Percentiles rank a stretch among this genome's conserved stretches.
Conservation (phyloP, 2,888 invertebrate species). For the Dromius quadrimaculatus region DNA sequence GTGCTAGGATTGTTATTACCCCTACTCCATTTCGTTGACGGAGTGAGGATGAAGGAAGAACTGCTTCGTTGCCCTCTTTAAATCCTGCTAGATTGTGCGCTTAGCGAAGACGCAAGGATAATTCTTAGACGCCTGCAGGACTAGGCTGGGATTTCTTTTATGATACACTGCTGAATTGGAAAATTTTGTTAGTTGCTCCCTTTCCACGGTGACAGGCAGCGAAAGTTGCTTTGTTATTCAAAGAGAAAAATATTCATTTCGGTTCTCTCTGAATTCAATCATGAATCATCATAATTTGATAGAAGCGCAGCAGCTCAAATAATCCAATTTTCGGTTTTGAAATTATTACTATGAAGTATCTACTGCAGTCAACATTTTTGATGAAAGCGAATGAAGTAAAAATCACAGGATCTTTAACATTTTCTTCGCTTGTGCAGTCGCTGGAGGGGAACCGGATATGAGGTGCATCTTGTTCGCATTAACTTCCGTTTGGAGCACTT, state of each 20-base stretch:
- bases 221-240: constrained; percentile 20
- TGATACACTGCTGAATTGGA: constrained; percentile 48
- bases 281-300: neutral
- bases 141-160: constrained; percentile 39
- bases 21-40: neutral
- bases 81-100: constrained; percentile 48
- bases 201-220: neutral
- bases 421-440: neutral
- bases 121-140: constrained; percentile 22
- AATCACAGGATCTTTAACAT: too few relatives aligned
- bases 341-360: too few relatives aligned
- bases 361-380: too few relatives aligned
- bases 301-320: too few relatives aligned
- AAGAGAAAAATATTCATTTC: neutral
- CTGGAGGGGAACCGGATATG: constrained; percentile 33
- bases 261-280: neutral
- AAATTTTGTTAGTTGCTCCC: constrained; percentile 43
- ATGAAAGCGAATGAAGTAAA: too few relatives aligned
- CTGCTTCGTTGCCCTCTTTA: constrained; percentile 43
- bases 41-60: neutral
- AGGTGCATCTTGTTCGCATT: constrained; percentile 49
- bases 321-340: too few relatives aligned
- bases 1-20: constrained; percentile 1
- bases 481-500: constrained; percentile 45
- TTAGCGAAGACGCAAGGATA: constrained; percentile 39